A percentile compares a stretch with the other conserved stretches of the same genome.
Evolutionary conservation across 2,113 vertebrate genomes (phyloP).

Genomic region (Felis catus): DNA sequence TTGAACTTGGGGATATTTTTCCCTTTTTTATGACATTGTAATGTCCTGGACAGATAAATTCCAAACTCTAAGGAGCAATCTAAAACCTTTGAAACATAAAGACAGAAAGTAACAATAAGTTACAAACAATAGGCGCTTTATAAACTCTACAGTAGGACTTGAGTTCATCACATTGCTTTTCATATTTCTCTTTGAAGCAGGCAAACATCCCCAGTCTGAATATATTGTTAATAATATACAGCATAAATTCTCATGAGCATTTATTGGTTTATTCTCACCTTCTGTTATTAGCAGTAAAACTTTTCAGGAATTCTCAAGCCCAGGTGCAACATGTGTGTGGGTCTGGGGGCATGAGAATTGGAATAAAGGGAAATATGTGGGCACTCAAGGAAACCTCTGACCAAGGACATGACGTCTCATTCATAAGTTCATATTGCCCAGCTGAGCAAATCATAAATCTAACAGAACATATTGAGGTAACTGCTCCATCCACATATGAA

Average conservation of each 20-base stretch:
- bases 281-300: constrained; percentile 48
- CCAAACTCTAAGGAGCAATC: constrained; percentile 71
- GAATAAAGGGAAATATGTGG: not conserved
- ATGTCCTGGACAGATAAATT: constrained; percentile 76
- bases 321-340: not conserved
- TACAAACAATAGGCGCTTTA: constrained; percentile 73
- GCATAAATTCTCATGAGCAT: constrained; percentile 22
- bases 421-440: not conserved
- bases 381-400: not conserved
- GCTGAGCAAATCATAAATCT: not conserved
- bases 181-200: constrained; percentile 70
- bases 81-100: constrained; percentile 75
- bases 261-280: constrained; percentile 39
- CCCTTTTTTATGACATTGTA: constrained; percentile 74
- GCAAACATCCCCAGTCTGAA: not conserved
- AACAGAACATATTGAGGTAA: not conserved
- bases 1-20: constrained; percentile 68
- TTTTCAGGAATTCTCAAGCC: constrained; percentile 29
- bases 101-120: constrained; percentile 72
- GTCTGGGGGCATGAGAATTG: not conserved
- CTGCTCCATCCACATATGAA: not conserved
- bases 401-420: not conserved
- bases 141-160: constrained; percentile 45
- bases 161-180: constrained; percentile 61
- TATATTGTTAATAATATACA: constrained; percentile 67